These are phyloP conservation scores for Lamellibrachia columna DNA, from an alignment of 2,888 invertebrate genomes.

Conservation along the genomic window DNA sequence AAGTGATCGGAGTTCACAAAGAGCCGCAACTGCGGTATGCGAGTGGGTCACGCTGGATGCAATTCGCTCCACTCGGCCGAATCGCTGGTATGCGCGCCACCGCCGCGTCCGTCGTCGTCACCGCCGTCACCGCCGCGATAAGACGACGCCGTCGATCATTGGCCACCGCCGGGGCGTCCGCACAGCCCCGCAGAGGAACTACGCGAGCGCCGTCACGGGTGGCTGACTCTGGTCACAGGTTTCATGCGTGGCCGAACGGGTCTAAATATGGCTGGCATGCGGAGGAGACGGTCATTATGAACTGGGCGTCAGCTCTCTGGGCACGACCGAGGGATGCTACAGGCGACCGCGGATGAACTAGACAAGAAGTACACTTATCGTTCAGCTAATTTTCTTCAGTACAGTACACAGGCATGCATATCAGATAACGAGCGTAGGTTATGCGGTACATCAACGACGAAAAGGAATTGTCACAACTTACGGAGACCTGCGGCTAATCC, in stretches of 20 bases:
- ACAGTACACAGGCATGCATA: not conserved
- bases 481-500: not conserved
- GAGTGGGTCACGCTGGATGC: not conserved
- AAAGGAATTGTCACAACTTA: not conserved
- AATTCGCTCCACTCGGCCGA: not conserved
- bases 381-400: constrained; percentile 10
- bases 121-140: not conserved
- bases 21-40: constrained; percentile 11
- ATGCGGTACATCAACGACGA: not conserved
- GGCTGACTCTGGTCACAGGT: constrained; percentile 3
- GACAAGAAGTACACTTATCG: not conserved
- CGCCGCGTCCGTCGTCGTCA: not conserved
- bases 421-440: not conserved
- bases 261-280: not conserved
- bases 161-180: not conserved
- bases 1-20: not conserved
- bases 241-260: not conserved
- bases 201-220: not conserved
- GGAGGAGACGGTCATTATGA: not conserved
- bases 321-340: not conserved
- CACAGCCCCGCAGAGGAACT: not conserved
- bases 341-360: not conserved
- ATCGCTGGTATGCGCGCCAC: not conserved
- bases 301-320: not conserved
- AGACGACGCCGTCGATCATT: not conserved